Conservation (phyloP, 1,140 invertebrate genomes). For the Drosophila serrata region DNA sequence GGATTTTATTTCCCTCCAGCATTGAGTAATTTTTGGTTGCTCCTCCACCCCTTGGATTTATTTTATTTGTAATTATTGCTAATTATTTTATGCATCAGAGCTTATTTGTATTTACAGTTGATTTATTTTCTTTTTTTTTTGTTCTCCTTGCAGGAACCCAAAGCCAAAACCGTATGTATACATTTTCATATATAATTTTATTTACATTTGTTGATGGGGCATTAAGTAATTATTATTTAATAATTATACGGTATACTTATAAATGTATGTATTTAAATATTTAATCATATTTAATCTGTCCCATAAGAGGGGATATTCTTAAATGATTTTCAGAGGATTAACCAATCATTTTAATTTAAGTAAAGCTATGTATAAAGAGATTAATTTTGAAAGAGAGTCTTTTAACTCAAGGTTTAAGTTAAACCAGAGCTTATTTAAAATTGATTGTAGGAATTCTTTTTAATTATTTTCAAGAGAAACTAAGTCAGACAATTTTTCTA, state of each 20-base stretch:
- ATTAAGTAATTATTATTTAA: slow-evolving; percentile 27
- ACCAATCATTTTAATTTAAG: not conserved
- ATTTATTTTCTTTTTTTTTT: slow-evolving; percentile 55
- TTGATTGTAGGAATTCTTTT: too few species aligned
- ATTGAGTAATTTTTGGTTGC: slow-evolving; percentile 42
- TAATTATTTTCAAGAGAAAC: too few species aligned
- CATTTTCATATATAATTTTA: slow-evolving; percentile 21
- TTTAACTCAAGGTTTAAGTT: not conserved
- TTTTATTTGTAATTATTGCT: slow-evolving; percentile 49
- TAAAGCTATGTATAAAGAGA: not conserved
- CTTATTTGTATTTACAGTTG: slow-evolving; percentile 49
- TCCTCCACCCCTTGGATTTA: slow-evolving; percentile 7
- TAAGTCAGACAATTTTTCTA: too few species aligned
- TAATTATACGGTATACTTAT: not conserved
- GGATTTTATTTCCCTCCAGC: slow-evolving; percentile 24
- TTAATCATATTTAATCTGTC: slow-evolving; percentile 16
- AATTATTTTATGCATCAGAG: slow-evolving; percentile 29
- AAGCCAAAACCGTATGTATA: slow-evolving; percentile 82
- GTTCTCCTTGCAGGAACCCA: slow-evolving; percentile 77
- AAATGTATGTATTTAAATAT: not conserved
- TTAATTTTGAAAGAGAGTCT: not conserved
- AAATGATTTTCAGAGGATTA: not conserved
- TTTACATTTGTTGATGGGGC: slow-evolving; percentile 8
- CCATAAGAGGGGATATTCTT: not conserved
- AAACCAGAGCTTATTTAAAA: not conserved